A percentile compares a stretch with the other conserved stretches of the same genome.
phyloP scores from a whole-genome alignment of 2,113 vertebrate genomes.

The Corvus cornix region DNA sequence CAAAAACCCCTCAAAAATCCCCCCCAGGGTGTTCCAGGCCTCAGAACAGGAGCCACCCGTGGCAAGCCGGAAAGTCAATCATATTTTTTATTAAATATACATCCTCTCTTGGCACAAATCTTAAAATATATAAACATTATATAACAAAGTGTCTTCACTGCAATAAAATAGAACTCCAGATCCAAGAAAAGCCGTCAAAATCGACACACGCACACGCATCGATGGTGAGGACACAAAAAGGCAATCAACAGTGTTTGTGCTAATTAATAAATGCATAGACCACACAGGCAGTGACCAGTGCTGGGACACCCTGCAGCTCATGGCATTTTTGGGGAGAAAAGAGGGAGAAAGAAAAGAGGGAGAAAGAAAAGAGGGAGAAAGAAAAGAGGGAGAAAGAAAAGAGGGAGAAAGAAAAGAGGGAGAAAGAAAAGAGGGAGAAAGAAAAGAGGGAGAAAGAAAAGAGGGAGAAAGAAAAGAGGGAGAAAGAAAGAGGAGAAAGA shows the following conservation, averaged over 20 bases:
- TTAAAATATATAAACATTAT: slow-evolving; percentile 78
- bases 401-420: no score
- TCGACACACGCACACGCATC: rapidly evolving
- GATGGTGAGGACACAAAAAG: slow-evolving; percentile 10
- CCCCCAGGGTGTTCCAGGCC: rapidly evolving
- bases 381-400: no score
- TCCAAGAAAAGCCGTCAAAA: neutral
- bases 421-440: no score
- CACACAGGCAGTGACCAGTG: neutral
- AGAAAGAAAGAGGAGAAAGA: neutral
- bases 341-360: no score
- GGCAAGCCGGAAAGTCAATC: neutral
- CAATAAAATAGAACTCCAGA: slow-evolving; percentile 74
- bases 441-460: neutral
- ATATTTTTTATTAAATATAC: slow-evolving; percentile 79
- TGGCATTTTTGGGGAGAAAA: rapidly evolving
- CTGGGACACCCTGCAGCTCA: neutral
- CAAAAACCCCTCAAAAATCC: neutral
- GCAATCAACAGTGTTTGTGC: slow-evolving; percentile 36
- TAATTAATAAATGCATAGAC: slow-evolving; percentile 1
- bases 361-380: neutral
- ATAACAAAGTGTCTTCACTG: slow-evolving; percentile 76
- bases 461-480: neutral
- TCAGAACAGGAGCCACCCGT: rapidly evolving
- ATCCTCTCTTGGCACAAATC: slow-evolving; percentile 77